phyloP scores from a whole-genome alignment of 2,797 vertebrate genomes.

The Menidia menidia region DNA sequence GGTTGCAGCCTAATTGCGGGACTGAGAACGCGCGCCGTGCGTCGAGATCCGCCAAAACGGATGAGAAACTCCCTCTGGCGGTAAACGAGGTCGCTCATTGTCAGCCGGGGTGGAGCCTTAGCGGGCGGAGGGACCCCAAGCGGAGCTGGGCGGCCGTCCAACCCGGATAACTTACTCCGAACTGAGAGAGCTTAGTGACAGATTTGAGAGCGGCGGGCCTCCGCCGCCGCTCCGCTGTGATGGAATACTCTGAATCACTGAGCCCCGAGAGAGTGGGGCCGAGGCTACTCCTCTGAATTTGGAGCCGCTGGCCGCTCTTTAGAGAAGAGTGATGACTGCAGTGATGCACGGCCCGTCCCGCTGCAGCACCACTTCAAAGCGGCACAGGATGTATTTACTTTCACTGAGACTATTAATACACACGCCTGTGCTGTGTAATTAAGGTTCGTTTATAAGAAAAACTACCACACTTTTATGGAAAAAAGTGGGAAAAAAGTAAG shows the following conservation, averaged over 20 bases:
- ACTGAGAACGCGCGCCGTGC: constrained; percentile 1
- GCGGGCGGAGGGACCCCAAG: constrained; percentile 18
- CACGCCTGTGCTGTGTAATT: neutral
- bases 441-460: neutral
- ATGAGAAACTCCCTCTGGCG: neutral
- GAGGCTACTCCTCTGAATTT: constrained; percentile 12
- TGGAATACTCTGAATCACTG: constrained; percentile 25
- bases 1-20: neutral
- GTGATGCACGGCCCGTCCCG: constrained; percentile 17
- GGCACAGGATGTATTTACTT: constrained; percentile 11
- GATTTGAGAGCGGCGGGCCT: neutral
- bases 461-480: neutral
- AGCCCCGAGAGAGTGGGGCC: constrained; percentile 18
- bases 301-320: constrained; percentile 25
- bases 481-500: neutral
- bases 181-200: constrained; percentile 8
- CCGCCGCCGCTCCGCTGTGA: constrained; percentile 1
- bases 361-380: constrained; percentile 37
- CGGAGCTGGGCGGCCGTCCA: constrained; percentile 27
- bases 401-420: constrained; percentile 2
- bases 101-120: constrained; percentile 8
- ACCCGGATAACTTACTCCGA: constrained; percentile 22
- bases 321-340: constrained; percentile 16
- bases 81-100: constrained; percentile 13
- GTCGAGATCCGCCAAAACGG: constrained; percentile 1